Conservation (phyloP, 2,113 vertebrate genomes). For the Albula goreensis region DNA sequence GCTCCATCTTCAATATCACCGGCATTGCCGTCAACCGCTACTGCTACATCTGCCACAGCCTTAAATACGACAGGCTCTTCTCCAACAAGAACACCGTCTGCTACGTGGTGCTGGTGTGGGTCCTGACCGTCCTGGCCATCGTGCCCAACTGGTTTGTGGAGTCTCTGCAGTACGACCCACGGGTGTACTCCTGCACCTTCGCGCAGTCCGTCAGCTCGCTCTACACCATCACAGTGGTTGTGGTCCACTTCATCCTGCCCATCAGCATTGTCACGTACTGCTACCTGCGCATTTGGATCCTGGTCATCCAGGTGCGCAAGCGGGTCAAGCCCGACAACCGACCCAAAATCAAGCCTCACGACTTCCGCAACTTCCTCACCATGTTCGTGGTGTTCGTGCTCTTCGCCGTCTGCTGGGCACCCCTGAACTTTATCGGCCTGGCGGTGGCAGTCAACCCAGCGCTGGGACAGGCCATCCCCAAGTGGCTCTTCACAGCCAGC, state of each 20-base stretch:
- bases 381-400: conserved; percentile 82
- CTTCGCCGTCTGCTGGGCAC: conserved; percentile 81
- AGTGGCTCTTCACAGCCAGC: conserved; percentile 78
- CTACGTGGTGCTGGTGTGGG: conserved; percentile 76
- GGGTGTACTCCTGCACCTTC: conserved; percentile 80
- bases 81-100: conserved; percentile 73
- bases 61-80: conserved; percentile 74
- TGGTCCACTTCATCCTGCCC: conserved; percentile 78
- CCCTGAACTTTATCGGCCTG: conserved; percentile 78
- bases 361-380: conserved; percentile 78
- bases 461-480: conserved; percentile 66
- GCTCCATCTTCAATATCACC: conserved; percentile 82
- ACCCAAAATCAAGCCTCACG: conserved; percentile 73
- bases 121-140: conserved; percentile 72
- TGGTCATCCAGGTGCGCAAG: conserved; percentile 71
- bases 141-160: conserved; percentile 78
- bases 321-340: conserved; percentile 71
- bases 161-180: conserved; percentile 75
- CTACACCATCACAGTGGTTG: conserved; percentile 76
- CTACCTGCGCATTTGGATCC: conserved; percentile 79
- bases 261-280: conserved; percentile 78
- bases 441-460: conserved; percentile 70
- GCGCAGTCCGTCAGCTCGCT: conserved; percentile 76
- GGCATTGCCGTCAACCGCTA: conserved; percentile 81
- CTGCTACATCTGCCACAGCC: conserved; percentile 81